phyloP scores from a whole-genome alignment of 92 coral and sea anemone genomes.

The Isaurus tuberculatus region DNA sequence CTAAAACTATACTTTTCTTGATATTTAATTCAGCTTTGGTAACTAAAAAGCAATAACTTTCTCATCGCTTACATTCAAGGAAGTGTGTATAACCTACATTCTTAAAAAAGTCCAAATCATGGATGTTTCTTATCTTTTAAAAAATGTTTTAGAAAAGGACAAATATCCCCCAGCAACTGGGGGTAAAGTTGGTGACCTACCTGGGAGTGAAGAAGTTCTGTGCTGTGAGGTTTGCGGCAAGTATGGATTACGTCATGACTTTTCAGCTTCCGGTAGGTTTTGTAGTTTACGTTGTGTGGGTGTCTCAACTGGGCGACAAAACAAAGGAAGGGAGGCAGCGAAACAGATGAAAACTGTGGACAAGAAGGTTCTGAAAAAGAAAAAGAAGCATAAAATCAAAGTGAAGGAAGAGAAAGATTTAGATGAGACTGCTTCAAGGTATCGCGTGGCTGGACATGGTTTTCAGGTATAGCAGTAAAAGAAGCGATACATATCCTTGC shows the following conservation, averaged over 20 bases:
- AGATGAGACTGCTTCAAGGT: constrained; percentile 9
- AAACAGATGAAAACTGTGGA: constrained; percentile 75
- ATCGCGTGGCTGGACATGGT: background rate
- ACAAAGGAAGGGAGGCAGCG: constrained; percentile 77
- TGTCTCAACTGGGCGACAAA: constrained; percentile 81
- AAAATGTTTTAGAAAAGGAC: background rate
- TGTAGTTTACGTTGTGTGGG: constrained; percentile 87
- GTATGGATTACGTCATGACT: constrained; percentile 74
- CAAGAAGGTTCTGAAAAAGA: constrained; percentile 80
- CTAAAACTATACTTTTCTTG: background rate
- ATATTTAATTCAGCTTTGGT: too few relatives aligned
- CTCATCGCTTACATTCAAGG: too few relatives aligned
- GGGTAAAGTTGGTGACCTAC: constrained; percentile 23
- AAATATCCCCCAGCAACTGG: constrained; percentile 35
- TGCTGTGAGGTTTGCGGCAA: constrained; percentile 91
- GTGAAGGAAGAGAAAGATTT: constrained; percentile 6
- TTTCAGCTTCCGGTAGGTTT: constrained; percentile 85
- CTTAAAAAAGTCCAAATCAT: background rate
- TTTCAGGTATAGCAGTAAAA: background rate
- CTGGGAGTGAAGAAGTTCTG: constrained; percentile 67
- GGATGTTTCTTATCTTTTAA: background rate
- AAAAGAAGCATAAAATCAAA: constrained; percentile 69
- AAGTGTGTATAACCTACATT: too few relatives aligned
- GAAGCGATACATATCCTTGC: too few relatives aligned
- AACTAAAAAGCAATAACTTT: too few relatives aligned